Percentiles rank a stretch among this genome's conserved stretches.
Conservation (phyloP, 2,797 vertebrate species). For the Staurois parvus region DNA sequence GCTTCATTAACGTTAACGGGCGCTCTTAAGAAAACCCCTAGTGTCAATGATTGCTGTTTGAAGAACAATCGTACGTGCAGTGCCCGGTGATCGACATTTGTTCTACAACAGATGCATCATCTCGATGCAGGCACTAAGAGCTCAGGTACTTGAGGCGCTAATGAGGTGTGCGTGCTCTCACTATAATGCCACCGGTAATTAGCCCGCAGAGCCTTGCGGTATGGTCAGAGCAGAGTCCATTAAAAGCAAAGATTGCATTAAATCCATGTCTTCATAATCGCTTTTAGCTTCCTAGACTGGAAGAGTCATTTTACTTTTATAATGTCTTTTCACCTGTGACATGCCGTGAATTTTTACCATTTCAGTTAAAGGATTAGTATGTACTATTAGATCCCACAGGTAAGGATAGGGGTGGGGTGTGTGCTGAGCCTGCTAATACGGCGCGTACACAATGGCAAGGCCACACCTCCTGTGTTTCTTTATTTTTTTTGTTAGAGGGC, state of each 20-base stretch:
- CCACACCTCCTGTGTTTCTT: too few species aligned
- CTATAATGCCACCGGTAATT: constrained; percentile 63
- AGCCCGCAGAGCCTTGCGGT: constrained; percentile 60
- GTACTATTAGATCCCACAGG: too few species aligned
- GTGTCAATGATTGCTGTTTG: constrained; percentile 63
- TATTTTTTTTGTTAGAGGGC: too few species aligned
- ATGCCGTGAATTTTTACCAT: too few species aligned
- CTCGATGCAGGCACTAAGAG: constrained; percentile 59
- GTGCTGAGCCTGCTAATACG: too few species aligned
- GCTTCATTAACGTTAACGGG: constrained; percentile 59
- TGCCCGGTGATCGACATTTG: constrained; percentile 64
- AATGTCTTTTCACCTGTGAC: too few species aligned
- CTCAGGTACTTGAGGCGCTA: constrained; percentile 66
- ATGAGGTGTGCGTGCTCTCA: constrained; percentile 68
- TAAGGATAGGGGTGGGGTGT: too few species aligned
- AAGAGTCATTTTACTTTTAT: too few species aligned
- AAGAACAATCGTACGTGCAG: constrained; percentile 55
- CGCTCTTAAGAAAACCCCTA: constrained; percentile 62
- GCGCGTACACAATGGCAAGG: too few species aligned
- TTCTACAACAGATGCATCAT: constrained; percentile 62
- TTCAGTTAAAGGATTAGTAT: too few species aligned
- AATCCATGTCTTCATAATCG: not conserved
- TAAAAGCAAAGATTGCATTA: not conserved
- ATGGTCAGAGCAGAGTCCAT: constrained; percentile 56
- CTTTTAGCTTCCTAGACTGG: too few species aligned